Evolutionary conservation across 2,888 invertebrate genomes (phyloP).

Genomic region (Lacanobia wlatinum): DNA sequence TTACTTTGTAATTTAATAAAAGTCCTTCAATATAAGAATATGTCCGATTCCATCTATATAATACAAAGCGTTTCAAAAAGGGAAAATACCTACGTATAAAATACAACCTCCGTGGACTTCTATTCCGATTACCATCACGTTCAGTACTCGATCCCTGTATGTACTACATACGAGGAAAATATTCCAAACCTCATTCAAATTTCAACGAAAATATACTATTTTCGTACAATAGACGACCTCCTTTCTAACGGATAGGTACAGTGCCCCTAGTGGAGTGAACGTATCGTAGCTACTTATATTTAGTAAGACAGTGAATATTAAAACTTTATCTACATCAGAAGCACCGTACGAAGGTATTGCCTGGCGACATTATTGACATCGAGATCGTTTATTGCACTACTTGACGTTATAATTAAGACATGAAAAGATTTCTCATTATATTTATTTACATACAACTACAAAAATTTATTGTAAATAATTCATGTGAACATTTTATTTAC

Average conservation of each 20-base stretch:
- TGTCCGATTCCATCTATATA: constrained; percentile 89
- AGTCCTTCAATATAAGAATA: constrained; percentile 90
- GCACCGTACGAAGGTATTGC: constrained; percentile 72
- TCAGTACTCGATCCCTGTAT: constrained; percentile 66
- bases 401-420: constrained; percentile 66
- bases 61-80: constrained; percentile 90
- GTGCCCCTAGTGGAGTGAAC: constrained; percentile 53
- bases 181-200: constrained; percentile 59
- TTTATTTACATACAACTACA: constrained; percentile 77
- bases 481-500: constrained; percentile 76
- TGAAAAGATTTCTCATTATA: constrained; percentile 62
- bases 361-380: constrained; percentile 63
- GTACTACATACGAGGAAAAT: constrained; percentile 60
- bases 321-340: constrained; percentile 67
- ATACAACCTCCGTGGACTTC: constrained; percentile 81
- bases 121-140: constrained; percentile 73
- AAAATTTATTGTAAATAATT: constrained; percentile 71
- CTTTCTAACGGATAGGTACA: constrained; percentile 46
- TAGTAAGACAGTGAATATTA: constrained; percentile 50
- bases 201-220: constrained; percentile 65
- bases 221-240: constrained; percentile 79
- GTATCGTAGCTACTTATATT: constrained; percentile 54
- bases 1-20: constrained; percentile 88
- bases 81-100: constrained; percentile 88
- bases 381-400: constrained; percentile 82